phyloP scores from a whole-genome alignment of 2,888 invertebrate species.

The Molorchus minor region DNA sequence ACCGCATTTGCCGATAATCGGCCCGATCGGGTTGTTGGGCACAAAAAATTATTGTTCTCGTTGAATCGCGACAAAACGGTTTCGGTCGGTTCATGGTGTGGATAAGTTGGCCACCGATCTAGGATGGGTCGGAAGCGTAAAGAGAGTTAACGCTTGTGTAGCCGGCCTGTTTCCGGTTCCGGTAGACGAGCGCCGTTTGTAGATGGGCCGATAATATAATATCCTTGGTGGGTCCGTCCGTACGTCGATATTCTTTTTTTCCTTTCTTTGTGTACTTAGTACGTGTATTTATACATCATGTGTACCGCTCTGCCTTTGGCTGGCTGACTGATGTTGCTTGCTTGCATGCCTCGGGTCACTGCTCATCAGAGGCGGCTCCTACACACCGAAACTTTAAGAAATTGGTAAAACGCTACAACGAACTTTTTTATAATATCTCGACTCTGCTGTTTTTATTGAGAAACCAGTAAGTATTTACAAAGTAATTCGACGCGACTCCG shows the following conservation, averaged over 20 bases:
- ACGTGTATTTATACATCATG: too few relatives aligned
- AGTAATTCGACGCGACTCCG: too few relatives aligned
- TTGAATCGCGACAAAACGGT: conserved; percentile 40
- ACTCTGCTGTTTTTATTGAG: too few relatives aligned
- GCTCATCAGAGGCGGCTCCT: conserved; percentile 37
- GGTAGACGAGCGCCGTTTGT: conserved; percentile 57
- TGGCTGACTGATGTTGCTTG: too few relatives aligned
- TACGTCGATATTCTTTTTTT: conserved; percentile 37
- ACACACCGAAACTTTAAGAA: too few relatives aligned
- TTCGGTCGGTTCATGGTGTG: conserved; percentile 46
- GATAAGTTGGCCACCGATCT: conserved; percentile 57
- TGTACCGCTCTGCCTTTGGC: conserved; percentile 26
- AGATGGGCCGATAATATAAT: conserved; percentile 57
- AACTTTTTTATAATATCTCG: too few relatives aligned
- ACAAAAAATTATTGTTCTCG: conserved; percentile 43
- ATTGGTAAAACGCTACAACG: too few relatives aligned
- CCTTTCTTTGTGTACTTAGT: conserved; percentile 29
- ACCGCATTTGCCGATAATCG: background rate
- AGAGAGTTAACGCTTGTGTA: conserved; percentile 59
- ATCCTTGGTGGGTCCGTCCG: conserved; percentile 36
- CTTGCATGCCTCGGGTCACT: conserved; percentile 43
- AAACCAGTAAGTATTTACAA: too few relatives aligned
- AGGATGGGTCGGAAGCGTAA: conserved; percentile 54
- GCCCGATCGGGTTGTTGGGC: conserved; percentile 39
- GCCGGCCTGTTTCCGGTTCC: conserved; percentile 59